Evolutionary conservation across 2,113 vertebrate genomes (phyloP).

Genomic region (Melospiza georgiana): DNA sequence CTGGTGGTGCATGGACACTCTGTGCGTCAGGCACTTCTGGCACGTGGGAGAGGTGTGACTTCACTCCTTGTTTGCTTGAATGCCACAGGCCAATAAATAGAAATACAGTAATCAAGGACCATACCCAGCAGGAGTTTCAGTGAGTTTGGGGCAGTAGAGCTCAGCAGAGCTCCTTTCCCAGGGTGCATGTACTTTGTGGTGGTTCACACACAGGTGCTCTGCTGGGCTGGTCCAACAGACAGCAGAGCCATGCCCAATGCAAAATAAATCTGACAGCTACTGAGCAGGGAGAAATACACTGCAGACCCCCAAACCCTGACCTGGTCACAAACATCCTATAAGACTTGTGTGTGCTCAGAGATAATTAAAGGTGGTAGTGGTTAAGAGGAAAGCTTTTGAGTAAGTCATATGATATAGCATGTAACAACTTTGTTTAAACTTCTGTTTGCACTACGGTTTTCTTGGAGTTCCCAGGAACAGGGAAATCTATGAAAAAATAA

Average conservation of each 20-base stretch:
- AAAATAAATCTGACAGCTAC: background rate
- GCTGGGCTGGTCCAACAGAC: background rate
- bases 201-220: background rate
- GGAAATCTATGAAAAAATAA: background rate
- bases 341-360: background rate
- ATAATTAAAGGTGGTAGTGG: background rate
- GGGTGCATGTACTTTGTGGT: background rate
- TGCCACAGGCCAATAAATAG: background rate
- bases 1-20: background rate
- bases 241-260: background rate
- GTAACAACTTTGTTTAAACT: background rate
- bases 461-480: background rate
- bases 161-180: background rate
- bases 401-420: background rate
- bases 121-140: background rate
- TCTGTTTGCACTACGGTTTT: background rate
- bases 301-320: background rate
- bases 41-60: background rate
- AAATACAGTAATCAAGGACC: background rate
- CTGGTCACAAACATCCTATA: background rate
- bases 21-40: background rate
- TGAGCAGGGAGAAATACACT: background rate
- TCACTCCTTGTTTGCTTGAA: background rate
- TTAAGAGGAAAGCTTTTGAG: background rate
- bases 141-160: background rate